A percentile compares a stretch with the other conserved stretches of the same genome.
Conservation (phyloP, 1,140 invertebrate species). For the Heterodera carotae region DNA sequence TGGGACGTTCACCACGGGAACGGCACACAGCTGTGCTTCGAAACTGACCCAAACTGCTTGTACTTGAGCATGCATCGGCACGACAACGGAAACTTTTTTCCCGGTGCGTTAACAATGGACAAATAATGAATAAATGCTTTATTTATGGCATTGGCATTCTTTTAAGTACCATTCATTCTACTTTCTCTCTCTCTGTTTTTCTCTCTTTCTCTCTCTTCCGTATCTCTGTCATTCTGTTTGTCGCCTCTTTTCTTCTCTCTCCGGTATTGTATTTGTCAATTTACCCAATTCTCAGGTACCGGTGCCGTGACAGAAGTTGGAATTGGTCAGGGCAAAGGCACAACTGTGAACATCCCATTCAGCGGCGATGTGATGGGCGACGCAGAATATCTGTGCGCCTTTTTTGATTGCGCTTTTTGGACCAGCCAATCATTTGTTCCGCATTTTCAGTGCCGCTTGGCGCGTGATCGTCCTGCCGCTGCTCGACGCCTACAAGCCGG, state of each 20-base stretch:
- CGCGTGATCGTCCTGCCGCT: constrained; percentile 88
- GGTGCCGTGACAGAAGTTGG: constrained; percentile 74
- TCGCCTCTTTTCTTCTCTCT: no score
- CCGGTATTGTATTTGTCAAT: no score
- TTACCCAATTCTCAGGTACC: constrained; percentile 33
- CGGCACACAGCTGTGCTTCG: constrained; percentile 97
- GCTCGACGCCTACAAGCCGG: constrained; percentile 86
- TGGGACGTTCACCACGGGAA: constrained; percentile 99
- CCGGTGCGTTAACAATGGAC: constrained; percentile 70
- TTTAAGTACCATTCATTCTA: constrained; percentile 65
- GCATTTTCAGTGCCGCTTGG: constrained; percentile 78
- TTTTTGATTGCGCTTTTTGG: neutral
- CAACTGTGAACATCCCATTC: constrained; percentile 96
- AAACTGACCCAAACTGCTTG: constrained; percentile 83
- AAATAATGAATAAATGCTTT: no score
- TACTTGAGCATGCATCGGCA: constrained; percentile 77
- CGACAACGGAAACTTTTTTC: constrained; percentile 99
- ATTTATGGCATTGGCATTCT: no score
- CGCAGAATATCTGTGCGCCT: constrained; percentile 68
- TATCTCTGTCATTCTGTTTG: no score
- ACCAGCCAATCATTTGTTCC: neutral
- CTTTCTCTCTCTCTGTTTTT: constrained; percentile 21
- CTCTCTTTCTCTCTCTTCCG: no score
- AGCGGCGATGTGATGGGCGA: constrained; percentile 90
- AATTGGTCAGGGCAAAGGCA: constrained; percentile 84